phyloP scores from a whole-genome alignment of 2,113 vertebrate genomes.

The Triplophysa siluroides region DNA sequence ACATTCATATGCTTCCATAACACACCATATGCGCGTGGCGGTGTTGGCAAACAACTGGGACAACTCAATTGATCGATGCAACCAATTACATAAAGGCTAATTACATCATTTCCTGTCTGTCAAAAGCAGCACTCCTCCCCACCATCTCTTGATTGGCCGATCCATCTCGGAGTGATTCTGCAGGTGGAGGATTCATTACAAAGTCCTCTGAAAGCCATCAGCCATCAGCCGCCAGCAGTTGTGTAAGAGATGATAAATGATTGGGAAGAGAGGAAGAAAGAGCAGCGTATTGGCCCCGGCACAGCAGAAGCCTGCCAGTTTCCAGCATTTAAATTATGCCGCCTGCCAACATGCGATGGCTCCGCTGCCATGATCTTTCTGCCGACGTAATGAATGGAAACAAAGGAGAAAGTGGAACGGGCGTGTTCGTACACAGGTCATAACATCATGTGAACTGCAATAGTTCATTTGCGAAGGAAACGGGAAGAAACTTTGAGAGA shows the following conservation, averaged over 20 bases:
- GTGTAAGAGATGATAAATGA: slow-evolving; percentile 61
- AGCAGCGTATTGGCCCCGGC: slow-evolving; percentile 53
- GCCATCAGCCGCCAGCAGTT: slow-evolving; percentile 54
- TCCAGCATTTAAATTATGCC: slow-evolving; percentile 52
- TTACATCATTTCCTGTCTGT: slow-evolving; percentile 39
- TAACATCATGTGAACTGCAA: slow-evolving; percentile 3
- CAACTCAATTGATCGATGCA: slow-evolving; percentile 38
- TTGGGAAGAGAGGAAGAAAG: slow-evolving; percentile 39
- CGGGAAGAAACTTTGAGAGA: not conserved
- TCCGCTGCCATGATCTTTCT: slow-evolving; percentile 50
- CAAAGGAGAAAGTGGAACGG: slow-evolving; percentile 9
- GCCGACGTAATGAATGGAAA: slow-evolving; percentile 24
- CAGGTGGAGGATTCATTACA: slow-evolving; percentile 57
- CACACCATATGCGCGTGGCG: not conserved
- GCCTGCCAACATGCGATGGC: slow-evolving; percentile 46
- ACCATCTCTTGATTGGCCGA: slow-evolving; percentile 34
- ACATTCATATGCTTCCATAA: slow-evolving; percentile 7
- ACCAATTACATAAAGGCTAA: slow-evolving; percentile 42
- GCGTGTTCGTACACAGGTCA: slow-evolving; percentile 18
- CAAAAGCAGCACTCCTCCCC: not conserved
- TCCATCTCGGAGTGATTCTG: slow-evolving; percentile 54
- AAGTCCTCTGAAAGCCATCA: slow-evolving; percentile 52
- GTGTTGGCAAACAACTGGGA: slow-evolving; percentile 26
- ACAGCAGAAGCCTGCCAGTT: slow-evolving; percentile 50
- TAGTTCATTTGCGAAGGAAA: not conserved